Conservation (phyloP, 2,797 vertebrate species). For the Chaenodraco wilsoni region DNA sequence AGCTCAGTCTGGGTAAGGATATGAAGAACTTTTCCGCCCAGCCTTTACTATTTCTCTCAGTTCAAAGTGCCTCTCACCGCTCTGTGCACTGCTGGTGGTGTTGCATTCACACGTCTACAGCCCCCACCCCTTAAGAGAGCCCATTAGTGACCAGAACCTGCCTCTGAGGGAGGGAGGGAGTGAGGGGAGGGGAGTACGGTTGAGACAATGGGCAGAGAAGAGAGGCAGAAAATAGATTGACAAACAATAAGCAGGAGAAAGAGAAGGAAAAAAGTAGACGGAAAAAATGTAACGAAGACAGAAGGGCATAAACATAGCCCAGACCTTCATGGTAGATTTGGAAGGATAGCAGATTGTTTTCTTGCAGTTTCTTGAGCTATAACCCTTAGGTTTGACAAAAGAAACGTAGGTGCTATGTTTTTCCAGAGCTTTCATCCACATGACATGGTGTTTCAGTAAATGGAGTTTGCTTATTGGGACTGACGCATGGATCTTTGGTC, state of each 20-base stretch:
- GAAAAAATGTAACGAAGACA: background rate
- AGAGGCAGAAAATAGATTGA: conserved; percentile 11
- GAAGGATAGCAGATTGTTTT: background rate
- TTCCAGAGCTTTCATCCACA: no score
- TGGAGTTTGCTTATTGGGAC: background rate
- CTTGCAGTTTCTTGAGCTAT: background rate
- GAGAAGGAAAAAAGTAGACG: background rate
- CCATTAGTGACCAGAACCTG: conserved; percentile 65
- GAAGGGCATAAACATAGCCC: background rate
- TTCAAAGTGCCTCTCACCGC: conserved; percentile 52
- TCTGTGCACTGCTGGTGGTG: conserved; percentile 30
- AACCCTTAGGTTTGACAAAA: background rate
- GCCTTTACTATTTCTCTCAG: conserved; percentile 35
- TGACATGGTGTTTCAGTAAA: background rate
- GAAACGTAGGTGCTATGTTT: no score
- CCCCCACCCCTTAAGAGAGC: conserved; percentile 53
- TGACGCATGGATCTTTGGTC: no score
- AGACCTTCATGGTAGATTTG: background rate
- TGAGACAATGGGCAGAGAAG: background rate
- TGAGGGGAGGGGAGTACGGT: background rate
- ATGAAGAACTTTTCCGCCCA: conserved; percentile 34
- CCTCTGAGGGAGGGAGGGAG: conserved; percentile 14
- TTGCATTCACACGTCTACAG: conserved; percentile 55
- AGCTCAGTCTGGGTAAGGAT: conserved; percentile 41
- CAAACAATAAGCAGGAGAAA: conserved; percentile 9